phyloP scores from a whole-genome alignment of 2,113 vertebrate species.

The Lota lota region DNA sequence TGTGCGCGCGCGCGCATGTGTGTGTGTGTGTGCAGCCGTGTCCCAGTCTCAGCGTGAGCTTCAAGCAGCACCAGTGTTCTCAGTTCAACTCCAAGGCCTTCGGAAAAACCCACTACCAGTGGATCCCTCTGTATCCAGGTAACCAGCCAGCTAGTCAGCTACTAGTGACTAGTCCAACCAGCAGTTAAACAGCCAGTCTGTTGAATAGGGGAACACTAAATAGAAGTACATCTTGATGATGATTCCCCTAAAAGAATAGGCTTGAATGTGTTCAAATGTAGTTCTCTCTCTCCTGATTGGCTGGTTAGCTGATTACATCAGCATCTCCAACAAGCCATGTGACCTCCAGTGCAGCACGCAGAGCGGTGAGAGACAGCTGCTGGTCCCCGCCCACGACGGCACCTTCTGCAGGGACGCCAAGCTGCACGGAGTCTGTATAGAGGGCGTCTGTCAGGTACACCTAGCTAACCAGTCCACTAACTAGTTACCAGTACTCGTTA shows the following conservation, averaged over 20 bases:
- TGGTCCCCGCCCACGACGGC: slow-evolving; percentile 83
- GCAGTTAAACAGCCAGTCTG: too few species aligned
- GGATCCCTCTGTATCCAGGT: slow-evolving; percentile 89
- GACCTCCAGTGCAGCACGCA: slow-evolving; percentile 87
- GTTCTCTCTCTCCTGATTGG: slow-evolving; percentile 15
- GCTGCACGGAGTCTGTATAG: slow-evolving; percentile 85
- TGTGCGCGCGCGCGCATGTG: neutral
- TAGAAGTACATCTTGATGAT: neutral
- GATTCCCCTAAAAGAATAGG: neutral
- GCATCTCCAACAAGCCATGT: slow-evolving; percentile 89
- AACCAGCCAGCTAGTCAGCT: neutral
- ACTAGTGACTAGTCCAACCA: too few species aligned
- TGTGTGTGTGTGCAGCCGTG: slow-evolving; percentile 69
- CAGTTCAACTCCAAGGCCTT: slow-evolving; percentile 86
- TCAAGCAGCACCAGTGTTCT: slow-evolving; percentile 87
- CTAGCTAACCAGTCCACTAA: neutral
- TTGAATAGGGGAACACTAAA: neutral
- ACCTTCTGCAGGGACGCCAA: slow-evolving; percentile 83
- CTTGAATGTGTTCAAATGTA: neutral
- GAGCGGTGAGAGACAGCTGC: slow-evolving; percentile 82
- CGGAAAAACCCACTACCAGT: slow-evolving; percentile 79
- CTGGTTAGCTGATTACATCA: slow-evolving; percentile 84
- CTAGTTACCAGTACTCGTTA: neutral
- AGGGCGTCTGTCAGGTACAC: slow-evolving; percentile 85
- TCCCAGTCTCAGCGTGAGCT: slow-evolving; percentile 79